Evolutionary conservation across 2,797 vertebrate species (phyloP).

Genomic region (Micromesistius poutassou): DNA sequence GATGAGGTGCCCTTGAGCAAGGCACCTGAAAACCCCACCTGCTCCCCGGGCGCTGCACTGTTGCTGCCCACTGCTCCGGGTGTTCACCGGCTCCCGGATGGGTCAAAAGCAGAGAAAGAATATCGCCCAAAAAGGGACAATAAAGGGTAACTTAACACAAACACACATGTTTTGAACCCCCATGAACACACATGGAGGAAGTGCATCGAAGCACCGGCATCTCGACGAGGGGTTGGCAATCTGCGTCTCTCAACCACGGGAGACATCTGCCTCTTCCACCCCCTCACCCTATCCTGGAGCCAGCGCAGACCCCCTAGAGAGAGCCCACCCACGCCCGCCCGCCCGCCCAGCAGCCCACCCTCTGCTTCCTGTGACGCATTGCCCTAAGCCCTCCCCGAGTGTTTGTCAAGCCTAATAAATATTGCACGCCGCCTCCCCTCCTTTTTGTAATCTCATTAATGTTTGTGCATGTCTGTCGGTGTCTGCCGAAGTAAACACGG

Average conservation of each 20-base stretch:
- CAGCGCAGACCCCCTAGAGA: conserved; percentile 57
- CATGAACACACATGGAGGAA: no score
- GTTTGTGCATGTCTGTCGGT: conserved; percentile 79
- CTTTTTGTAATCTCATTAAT: conserved; percentile 77
- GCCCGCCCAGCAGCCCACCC: neutral
- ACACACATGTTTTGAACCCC: conserved; percentile 30
- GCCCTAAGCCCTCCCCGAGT: conserved; percentile 73
- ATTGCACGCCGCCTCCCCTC: conserved; percentile 65
- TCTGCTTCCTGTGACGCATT: conserved; percentile 42
- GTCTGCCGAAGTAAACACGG: conserved; percentile 74
- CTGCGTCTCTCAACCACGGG: conserved; percentile 63
- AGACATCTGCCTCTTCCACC: conserved; percentile 66
- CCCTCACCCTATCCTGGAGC: conserved; percentile 40
- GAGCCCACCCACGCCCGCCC: conserved; percentile 32
- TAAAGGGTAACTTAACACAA: no score
- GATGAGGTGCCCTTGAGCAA: no score
- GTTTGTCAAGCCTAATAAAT: conserved; percentile 80
- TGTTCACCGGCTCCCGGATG: no score
- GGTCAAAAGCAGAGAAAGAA: no score
- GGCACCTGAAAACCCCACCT: no score
- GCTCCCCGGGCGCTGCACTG: no score
- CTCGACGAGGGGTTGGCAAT: conserved; percentile 59
- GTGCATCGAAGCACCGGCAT: conserved; percentile 31
- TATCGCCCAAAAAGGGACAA: no score
- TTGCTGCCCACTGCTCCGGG: no score